Base-by-base conservation (phyloP, 2,113 vertebrate genomes). In the Lophochroa leadbeateri region DNA sequence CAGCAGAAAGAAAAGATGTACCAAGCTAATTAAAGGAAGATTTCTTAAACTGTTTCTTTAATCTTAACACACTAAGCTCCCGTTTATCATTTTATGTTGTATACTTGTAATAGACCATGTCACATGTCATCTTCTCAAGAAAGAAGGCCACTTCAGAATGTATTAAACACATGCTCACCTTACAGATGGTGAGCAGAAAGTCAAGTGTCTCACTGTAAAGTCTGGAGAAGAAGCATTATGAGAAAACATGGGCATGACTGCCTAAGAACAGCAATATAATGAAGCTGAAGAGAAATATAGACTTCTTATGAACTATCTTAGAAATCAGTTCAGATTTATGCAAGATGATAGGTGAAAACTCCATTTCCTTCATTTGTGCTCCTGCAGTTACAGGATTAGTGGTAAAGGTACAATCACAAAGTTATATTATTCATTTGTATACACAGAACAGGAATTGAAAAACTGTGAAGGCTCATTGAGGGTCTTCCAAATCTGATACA, bases 31-130 rank as follows among this genome's bases (percentile, higher is more conserved):
- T 94, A 94, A 84, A 92, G 55, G 76, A 92, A 68, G 5, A 19
- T 88, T 95, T 92, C 82, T 74, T 80, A 81, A 82, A 80, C 70
- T 27, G 15, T 76, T 90, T 82, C 79, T 82, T 88, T 90, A 93
- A 92, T 81, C 69, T 92, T 84, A 68, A 47, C 37, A 49, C 41
- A 10, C 33, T 17, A 29, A 60, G 35, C 11, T 61, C 33, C 35
- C 68, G 43, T 89, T 91, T 82, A 79, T 82, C 50, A 71, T 39
- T 60, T 78, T 57, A 16, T 33, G 21, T 47, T 88, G 50, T 50
- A 4, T 41, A n/a, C 35, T 79, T 81, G 33, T 15, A 78, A 37
- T 6, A 82, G 31, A 50, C 27, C 46, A 37, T 0, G 0, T 50
- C 71, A 92, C 25, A 6, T 9, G 29, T 52, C 39, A 28, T 20